These are phyloP conservation scores for Drosophila kanekoi DNA, from an alignment of 2,888 invertebrate species.

Conservation along the genomic window DNA sequence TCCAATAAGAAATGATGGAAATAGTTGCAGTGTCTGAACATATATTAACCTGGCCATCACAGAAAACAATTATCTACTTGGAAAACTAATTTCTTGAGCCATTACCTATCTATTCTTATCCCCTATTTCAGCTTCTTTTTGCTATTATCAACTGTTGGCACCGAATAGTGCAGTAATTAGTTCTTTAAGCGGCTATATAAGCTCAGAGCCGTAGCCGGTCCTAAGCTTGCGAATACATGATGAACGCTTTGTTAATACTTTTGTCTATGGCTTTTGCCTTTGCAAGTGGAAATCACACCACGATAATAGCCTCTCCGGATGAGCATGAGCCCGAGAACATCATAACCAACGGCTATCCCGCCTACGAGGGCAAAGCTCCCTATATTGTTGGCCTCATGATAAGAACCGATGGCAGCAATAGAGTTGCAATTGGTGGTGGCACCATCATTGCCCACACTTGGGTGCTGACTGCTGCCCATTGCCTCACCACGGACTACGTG, in stretches of 20 bases:
- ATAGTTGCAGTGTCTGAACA: too few relatives aligned
- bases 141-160: too few relatives aligned
- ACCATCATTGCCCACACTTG: conserved; percentile 61
- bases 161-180: too few relatives aligned
- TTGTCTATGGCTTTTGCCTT: conserved; percentile 1
- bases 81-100: too few relatives aligned
- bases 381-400: conserved; percentile 52
- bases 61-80: too few relatives aligned
- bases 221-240: not conserved
- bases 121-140: too few relatives aligned
- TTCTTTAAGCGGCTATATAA: too few relatives aligned
- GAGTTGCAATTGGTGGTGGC: conserved; percentile 57
- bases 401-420: not conserved
- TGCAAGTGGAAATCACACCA: not conserved
- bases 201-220: too few relatives aligned
- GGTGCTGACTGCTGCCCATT: conserved; percentile 77
- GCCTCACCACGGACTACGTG: conserved; percentile 54
- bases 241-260: conserved; percentile 1
- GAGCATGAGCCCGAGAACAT: not conserved
- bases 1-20: too few relatives aligned
- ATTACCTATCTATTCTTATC: too few relatives aligned
- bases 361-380: conserved; percentile 63
- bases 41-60: too few relatives aligned
- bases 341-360: conserved; percentile 62
- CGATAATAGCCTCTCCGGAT: too few relatives aligned